A percentile compares a stretch with the other conserved stretches of the same genome.
Conservation (phyloP, 1,140 invertebrate species). For the Heliconius hewitsoni region DNA sequence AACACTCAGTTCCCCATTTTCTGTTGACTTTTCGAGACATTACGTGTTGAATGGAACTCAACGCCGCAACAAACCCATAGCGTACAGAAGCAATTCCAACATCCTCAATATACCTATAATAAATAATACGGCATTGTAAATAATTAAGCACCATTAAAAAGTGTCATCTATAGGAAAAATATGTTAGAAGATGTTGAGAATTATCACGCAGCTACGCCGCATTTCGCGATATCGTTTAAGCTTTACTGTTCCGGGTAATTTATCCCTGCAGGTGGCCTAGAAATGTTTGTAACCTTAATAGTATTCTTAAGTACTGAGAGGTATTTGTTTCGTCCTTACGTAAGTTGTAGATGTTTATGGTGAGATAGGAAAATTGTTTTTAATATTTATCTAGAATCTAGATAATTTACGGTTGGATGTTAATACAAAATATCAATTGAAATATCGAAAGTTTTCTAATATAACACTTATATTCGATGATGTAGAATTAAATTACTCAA, state of each 20-base stretch:
- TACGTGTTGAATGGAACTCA: too few species aligned
- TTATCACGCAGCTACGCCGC: not conserved
- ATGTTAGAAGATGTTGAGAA: not conserved
- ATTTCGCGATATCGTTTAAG: slow-evolving; percentile 9
- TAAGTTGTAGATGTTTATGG: not conserved
- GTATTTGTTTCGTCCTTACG: slow-evolving; percentile 4
- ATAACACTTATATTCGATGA: too few species aligned
- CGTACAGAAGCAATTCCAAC: too few species aligned
- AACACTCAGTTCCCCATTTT: not conserved
- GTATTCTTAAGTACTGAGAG: not conserved
- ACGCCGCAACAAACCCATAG: too few species aligned
- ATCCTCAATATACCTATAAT: too few species aligned
- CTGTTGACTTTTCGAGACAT: too few species aligned
- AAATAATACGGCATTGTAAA: not conserved
- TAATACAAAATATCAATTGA: too few species aligned
- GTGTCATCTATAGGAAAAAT: not conserved
- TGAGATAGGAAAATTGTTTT: too few species aligned
- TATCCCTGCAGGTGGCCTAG: slow-evolving; percentile 13
- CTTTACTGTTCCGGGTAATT: slow-evolving; percentile 3
- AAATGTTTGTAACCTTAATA: slow-evolving; percentile 13
- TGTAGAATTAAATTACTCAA: too few species aligned
- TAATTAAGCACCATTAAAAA: not conserved
- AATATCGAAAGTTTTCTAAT: too few species aligned
- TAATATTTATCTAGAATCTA: too few species aligned
- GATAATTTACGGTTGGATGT: too few species aligned